Evolutionary conservation across 2,113 vertebrate genomes (phyloP), one percentile per base, ranked within the genome.

Genomic region (Odocoileus hemionus): DNA sequence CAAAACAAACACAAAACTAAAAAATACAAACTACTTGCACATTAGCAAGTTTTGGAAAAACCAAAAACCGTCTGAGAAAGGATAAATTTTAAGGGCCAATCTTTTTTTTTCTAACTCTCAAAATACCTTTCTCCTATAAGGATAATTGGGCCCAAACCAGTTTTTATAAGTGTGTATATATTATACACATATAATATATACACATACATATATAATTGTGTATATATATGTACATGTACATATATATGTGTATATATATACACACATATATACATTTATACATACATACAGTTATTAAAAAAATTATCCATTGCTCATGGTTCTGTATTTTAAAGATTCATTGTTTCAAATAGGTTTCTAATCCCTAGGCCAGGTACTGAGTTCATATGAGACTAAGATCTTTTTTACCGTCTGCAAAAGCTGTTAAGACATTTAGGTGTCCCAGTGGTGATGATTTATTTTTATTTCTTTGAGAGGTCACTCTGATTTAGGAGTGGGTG

Each of bases 381-480:
- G 19, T 89, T 97, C 58, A 61, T 23, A n/a, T 45, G 54, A 87
- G 13, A 82, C 6, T 6, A 94, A 92, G 26, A 39, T 39, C 6
- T 90, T 95, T 92, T 92, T 93, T 26, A 33, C 15, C 25, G 0
- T 96, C 74, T 93, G n/a, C 7, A 88, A 82, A 95, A 87, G 19
- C 84, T 95, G 36, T 74, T 45, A 82, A 89, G 58, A 85, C 6
- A 3, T 39, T 89, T 87, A 64, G 57, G 47, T 64, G 7, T n/a
- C 58, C 19, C 30, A 78, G 23, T 55, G 23, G 39, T 93, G 54
- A 82, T 43, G 10, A 80, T 85, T 94, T 92, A 79, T 58, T 95
- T 97, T 83, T 86, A 74, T 95, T 95, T 45, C 17, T 86, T 21
- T 21, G 57, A 55, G 26, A 91, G n/a, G 3, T 92, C 83, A 54